Conservation (phyloP, 2,797 vertebrate species). For the Bradypus variegatus region DNA sequence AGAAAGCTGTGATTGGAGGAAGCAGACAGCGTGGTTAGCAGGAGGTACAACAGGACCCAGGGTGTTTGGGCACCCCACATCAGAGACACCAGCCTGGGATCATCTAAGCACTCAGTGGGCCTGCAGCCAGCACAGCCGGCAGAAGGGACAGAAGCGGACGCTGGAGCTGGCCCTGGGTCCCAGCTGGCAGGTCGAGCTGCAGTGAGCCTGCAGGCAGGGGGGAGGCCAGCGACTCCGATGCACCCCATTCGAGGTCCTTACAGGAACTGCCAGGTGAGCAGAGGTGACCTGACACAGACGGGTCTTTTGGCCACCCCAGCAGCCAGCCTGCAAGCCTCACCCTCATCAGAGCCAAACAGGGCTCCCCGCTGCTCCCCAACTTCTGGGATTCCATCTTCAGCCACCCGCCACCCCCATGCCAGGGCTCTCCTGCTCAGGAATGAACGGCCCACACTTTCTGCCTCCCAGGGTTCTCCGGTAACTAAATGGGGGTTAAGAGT, state of each 20-base stretch:
- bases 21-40: fast-evolving
- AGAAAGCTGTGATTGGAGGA: background rate
- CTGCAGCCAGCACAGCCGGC: background rate
- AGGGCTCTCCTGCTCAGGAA: background rate
- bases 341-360: background rate
- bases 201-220: too few relatives aligned
- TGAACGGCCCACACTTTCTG: background rate
- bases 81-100: too few relatives aligned
- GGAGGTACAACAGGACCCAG: background rate
- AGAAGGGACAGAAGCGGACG: background rate
- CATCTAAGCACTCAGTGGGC: fast-evolving
- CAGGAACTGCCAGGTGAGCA: background rate
- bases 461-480: background rate
- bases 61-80: fast-evolving
- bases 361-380: background rate
- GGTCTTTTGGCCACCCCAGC: fast-evolving
- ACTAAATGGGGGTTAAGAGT: too few relatives aligned
- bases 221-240: too few relatives aligned
- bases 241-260: too few relatives aligned
- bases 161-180: too few relatives aligned
- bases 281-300: background rate
- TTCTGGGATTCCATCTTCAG: background rate
- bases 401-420: background rate
- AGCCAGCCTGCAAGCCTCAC: background rate
- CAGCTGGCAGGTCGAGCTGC: too few relatives aligned